A percentile compares a stretch with the other conserved stretches of the same genome.
Conservation (phyloP, 1,140 invertebrate species). For the Drosophila watanabei region DNA sequence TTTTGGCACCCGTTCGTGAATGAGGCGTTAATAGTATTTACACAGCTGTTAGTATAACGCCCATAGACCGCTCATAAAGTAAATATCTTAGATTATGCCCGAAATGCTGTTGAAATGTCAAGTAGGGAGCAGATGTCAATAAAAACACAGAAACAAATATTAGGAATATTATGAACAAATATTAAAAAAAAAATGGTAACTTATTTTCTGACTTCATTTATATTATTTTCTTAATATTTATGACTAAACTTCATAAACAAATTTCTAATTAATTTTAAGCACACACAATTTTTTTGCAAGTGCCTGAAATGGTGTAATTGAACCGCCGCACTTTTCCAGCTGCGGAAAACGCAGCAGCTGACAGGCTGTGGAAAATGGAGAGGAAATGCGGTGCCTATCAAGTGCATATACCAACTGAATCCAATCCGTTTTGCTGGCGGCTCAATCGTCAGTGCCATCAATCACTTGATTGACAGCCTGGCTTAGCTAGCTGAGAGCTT, state of each 20-base stretch:
- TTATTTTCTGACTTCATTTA: background rate
- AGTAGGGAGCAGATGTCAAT: background rate
- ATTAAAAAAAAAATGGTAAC: too few relatives aligned
- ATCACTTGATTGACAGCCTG: conserved; percentile 72
- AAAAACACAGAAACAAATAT: background rate
- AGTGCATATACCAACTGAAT: conserved; percentile 21
- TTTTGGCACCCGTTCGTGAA: conserved; percentile 51
- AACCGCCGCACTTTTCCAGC: conserved; percentile 60
- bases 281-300: background rate
- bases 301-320: conserved; percentile 50
- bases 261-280: background rate
- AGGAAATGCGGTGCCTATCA: conserved; percentile 8
- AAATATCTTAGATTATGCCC: conserved; percentile 6
- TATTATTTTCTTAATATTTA: background rate
- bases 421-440: conserved; percentile 44
- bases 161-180: background rate
- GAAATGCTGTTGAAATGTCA: conserved; percentile 1
- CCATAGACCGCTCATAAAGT: conserved; percentile 33
- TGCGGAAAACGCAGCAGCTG: conserved; percentile 60
- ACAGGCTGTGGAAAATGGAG: conserved; percentile 42
- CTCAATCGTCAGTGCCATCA: conserved; percentile 77
- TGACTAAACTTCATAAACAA: background rate
- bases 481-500: conserved; percentile 49
- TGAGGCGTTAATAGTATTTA: conserved; percentile 70
- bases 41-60: conserved; percentile 47